phyloP scores from a whole-genome alignment of 2,888 invertebrate species.

The Biston stratarius region DNA sequence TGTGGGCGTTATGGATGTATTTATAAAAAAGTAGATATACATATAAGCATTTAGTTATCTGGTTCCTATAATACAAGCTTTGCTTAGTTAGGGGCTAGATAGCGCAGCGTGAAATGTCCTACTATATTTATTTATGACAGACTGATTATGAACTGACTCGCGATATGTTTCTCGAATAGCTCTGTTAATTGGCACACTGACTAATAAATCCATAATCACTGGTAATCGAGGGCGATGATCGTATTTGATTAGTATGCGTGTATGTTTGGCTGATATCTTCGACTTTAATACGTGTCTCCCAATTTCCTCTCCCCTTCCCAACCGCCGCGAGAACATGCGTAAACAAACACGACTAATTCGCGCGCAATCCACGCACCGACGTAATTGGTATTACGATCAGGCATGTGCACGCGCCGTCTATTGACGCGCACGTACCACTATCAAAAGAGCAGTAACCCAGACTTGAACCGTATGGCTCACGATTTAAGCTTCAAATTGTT shows the following conservation, averaged over 20 bases:
- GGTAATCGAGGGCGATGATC: no score
- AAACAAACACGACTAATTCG: conserved; percentile 43
- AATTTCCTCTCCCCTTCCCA: conserved; percentile 1
- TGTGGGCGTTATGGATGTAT: no score
- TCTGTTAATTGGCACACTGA: neutral
- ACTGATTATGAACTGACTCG: neutral
- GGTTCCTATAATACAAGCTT: no score
- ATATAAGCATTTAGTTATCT: no score
- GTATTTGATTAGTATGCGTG: neutral
- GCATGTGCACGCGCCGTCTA: conserved; percentile 30
- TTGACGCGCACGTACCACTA: conserved; percentile 14
- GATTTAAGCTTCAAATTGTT: neutral
- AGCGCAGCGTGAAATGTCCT: no score
- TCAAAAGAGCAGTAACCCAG: neutral
- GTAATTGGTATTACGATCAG: conserved; percentile 35
- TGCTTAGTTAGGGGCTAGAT: no score
- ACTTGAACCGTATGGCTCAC: conserved; percentile 1
- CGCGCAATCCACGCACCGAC: conserved; percentile 36
- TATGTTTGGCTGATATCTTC: neutral
- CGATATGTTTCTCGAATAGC: neutral
- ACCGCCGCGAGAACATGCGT: conserved; percentile 18
- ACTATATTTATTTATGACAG: no score
- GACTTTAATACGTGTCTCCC: conserved; percentile 2
- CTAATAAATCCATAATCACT: no score
- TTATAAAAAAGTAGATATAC: no score